phyloP scores from a whole-genome alignment of 2,888 invertebrate genomes.

The Drosophila birchii region DNA sequence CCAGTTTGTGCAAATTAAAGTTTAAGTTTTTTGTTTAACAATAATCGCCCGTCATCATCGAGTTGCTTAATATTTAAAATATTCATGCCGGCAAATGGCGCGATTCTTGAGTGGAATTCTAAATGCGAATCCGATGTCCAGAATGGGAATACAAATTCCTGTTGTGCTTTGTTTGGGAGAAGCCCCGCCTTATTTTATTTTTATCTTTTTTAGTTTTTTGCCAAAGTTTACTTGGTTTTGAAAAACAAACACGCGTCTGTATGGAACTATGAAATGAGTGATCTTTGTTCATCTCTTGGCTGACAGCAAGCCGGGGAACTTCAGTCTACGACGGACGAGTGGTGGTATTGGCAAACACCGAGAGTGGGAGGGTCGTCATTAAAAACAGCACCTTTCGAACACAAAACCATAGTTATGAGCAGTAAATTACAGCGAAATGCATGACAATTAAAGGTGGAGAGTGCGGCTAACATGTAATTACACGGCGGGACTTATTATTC shows the following conservation, averaged over 20 bases:
- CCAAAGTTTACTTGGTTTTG: conserved; percentile 32
- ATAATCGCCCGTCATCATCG: conserved; percentile 41
- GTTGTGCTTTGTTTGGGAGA: conserved; percentile 22
- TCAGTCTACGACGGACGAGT: background rate
- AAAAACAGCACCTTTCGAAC: conserved; percentile 33
- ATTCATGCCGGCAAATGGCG: conserved; percentile 48
- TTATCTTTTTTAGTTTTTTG: conserved; percentile 9
- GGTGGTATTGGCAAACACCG: conserved; percentile 29
- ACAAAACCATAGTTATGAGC: conserved; percentile 46
- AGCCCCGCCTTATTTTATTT: background rate
- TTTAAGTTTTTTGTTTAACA: conserved; percentile 35
- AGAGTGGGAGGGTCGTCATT: conserved; percentile 20
- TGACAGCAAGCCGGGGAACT: conserved; percentile 2
- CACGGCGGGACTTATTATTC: conserved; percentile 4
- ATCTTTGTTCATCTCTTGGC: conserved; percentile 29
- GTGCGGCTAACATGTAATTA: conserved; percentile 40
- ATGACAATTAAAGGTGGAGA: conserved; percentile 27
- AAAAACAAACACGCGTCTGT: conserved; percentile 31
- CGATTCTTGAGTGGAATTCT: conserved; percentile 50
- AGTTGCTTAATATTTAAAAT: conserved; percentile 62
- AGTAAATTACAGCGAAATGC: conserved; percentile 39
- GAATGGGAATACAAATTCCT: conserved; percentile 39
- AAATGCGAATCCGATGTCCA: conserved; percentile 42
- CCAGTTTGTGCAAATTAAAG: conserved; percentile 49
- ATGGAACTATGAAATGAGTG: conserved; percentile 24